Percentiles rank a stretch among this genome's conserved stretches.
phyloP scores from a whole-genome alignment of 1,140 invertebrate species.

The Asobara japonica region DNA sequence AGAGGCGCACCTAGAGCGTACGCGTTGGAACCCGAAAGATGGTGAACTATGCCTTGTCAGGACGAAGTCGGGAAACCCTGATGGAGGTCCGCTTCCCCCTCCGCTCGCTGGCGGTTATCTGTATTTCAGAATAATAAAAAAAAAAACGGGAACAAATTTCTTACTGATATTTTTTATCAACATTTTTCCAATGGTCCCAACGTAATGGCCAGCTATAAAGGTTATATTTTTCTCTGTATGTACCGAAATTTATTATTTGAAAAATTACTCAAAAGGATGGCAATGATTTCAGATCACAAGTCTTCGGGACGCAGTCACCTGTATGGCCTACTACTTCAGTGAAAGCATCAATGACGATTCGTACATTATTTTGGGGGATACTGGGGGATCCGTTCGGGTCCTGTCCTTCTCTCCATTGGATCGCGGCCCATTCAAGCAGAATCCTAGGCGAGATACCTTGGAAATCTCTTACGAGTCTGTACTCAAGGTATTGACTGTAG shows the following conservation, averaged over 20 bases:
- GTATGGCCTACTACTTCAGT: constrained; percentile 74
- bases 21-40: too few species aligned
- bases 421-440: constrained; percentile 74
- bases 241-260: constrained; percentile 19
- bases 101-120: too few species aligned
- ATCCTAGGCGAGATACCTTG: constrained; percentile 68
- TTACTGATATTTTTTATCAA: too few species aligned
- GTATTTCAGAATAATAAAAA: too few species aligned
- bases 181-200: too few species aligned
- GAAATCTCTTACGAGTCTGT: constrained; percentile 70
- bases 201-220: too few species aligned
- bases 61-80: too few species aligned
- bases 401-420: constrained; percentile 69
- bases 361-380: constrained; percentile 74
- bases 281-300: constrained; percentile 61
- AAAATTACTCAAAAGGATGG: background rate
- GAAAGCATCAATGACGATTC: constrained; percentile 68
- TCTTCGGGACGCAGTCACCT: constrained; percentile 48
- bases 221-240: background rate
- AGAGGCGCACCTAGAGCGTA: too few species aligned
- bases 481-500: constrained; percentile 55
- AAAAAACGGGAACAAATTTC: too few species aligned
- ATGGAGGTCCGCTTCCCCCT: too few species aligned
- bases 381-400: constrained; percentile 72
- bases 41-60: too few species aligned